A percentile compares a stretch with the other conserved stretches of the same genome.
phyloP scores from a whole-genome alignment of 2,113 vertebrate genomes.

The Bubo bubo region DNA sequence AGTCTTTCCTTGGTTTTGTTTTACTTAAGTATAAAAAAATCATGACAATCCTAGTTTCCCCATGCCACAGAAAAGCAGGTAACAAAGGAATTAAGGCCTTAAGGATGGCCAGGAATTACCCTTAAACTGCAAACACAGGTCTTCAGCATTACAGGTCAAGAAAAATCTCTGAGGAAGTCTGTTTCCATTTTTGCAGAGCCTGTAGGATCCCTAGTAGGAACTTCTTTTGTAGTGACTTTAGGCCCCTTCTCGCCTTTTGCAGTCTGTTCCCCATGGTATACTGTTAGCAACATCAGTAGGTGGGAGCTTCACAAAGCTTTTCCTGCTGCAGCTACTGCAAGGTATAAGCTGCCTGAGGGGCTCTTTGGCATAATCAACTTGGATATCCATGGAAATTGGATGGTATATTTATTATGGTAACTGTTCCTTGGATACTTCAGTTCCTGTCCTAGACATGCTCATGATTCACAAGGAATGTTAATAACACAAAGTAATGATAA shows the following conservation, averaged over 20 bases:
- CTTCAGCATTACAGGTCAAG: neutral
- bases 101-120: neutral
- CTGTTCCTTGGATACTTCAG: neutral
- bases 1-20: neutral
- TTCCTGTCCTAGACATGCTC: neutral
- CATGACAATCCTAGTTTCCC: neutral
- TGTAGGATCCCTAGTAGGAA: neutral
- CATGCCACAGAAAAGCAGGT: neutral
- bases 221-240: neutral
- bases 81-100: neutral
- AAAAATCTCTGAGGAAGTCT: neutral
- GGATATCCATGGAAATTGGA: neutral
- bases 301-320: neutral
- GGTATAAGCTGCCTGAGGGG: neutral
- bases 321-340: neutral
- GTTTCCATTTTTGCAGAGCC: neutral
- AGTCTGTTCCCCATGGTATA: no score
- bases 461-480: neutral
- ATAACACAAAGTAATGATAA: neutral
- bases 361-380: neutral
- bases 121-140: neutral
- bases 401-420: neutral
- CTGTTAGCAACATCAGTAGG: neutral
- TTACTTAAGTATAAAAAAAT: neutral
- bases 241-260: neutral